These are phyloP conservation scores for Semnopithecus entellus DNA, from an alignment of 2,113 vertebrate genomes.

Conservation along the genomic window DNA sequence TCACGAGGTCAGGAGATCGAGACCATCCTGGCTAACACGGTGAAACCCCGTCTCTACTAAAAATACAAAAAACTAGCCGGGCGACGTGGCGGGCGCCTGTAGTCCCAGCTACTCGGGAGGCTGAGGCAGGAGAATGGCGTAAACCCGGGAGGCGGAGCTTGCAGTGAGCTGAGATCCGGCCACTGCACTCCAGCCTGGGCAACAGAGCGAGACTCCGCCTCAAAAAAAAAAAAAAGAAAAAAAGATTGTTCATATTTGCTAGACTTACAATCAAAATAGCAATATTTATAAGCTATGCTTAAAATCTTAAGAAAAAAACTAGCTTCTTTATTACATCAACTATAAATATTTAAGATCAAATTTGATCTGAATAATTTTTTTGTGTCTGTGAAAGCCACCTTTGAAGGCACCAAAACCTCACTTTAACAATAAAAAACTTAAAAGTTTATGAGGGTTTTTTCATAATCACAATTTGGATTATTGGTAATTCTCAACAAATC, in stretches of 20 bases:
- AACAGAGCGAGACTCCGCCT: too few relatives aligned
- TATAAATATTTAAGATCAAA: slow-evolving; percentile 3
- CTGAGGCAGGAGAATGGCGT: too few relatives aligned
- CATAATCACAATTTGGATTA: not conserved
- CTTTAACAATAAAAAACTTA: not conserved
- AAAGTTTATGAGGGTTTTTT: not conserved
- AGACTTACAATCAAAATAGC: not conserved
- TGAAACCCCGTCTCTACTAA: too few relatives aligned
- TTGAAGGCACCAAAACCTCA: not conserved
- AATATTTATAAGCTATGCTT: not conserved
- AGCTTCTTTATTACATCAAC: not conserved
- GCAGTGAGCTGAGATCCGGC: too few relatives aligned
- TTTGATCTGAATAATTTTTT: not conserved
- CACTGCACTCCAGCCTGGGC: too few relatives aligned
- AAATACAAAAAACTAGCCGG: too few relatives aligned
- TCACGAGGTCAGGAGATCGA: too few relatives aligned
- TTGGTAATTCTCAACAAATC: not conserved
- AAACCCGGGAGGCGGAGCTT: too few relatives aligned
- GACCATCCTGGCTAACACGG: too few relatives aligned
- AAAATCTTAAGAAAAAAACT: not conserved
- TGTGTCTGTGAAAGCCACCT: not conserved
- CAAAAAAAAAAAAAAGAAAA: too few relatives aligned
- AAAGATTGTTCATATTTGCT: not conserved
- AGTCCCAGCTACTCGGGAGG: too few relatives aligned
- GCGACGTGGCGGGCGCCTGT: too few relatives aligned